Evolutionary conservation across 2,113 vertebrate genomes (phyloP).

Genomic region (Gymnobelideus leadbeateri): DNA sequence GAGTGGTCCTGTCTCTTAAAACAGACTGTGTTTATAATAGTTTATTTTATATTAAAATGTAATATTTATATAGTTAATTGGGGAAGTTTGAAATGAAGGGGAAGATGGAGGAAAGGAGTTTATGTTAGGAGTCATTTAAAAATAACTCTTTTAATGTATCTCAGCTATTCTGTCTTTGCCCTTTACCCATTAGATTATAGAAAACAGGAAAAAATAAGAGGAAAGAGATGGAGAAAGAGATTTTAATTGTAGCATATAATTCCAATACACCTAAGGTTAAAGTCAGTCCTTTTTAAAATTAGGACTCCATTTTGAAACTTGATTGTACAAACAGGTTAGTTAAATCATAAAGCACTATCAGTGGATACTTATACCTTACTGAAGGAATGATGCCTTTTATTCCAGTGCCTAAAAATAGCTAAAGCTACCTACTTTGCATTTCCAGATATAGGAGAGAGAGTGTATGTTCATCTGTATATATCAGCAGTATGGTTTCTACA

Average conservation of each 20-base stretch:
- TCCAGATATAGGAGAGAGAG: not conserved
- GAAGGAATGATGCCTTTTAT: not conserved
- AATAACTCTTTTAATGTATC: not conserved
- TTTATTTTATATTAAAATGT: conserved; percentile 38
- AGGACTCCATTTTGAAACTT: conserved; percentile 22
- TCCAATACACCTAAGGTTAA: conserved; percentile 17
- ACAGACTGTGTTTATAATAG: not conserved
- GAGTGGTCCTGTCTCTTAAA: not conserved
- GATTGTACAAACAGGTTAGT: not conserved
- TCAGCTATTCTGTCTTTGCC: conserved; percentile 7
- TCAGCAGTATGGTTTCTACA: not conserved
- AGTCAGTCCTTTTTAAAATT: conserved; percentile 14
- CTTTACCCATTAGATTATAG: not conserved
- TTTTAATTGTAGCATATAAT: not conserved
- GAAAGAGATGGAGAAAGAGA: not conserved
- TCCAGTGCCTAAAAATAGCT: not conserved
- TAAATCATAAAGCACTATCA: not conserved
- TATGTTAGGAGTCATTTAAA: not conserved
- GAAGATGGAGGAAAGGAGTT: not conserved
- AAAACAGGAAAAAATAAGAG: not conserved
- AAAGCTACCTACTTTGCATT: not conserved
- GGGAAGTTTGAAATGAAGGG: not conserved
- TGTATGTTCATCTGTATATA: not conserved
- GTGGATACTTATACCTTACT: not conserved
- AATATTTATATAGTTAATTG: not conserved